Percentiles rank a stretch among this genome's conserved stretches.
Conservation (phyloP, 2,888 invertebrate genomes). For the Eucera pruinosa region DNA sequence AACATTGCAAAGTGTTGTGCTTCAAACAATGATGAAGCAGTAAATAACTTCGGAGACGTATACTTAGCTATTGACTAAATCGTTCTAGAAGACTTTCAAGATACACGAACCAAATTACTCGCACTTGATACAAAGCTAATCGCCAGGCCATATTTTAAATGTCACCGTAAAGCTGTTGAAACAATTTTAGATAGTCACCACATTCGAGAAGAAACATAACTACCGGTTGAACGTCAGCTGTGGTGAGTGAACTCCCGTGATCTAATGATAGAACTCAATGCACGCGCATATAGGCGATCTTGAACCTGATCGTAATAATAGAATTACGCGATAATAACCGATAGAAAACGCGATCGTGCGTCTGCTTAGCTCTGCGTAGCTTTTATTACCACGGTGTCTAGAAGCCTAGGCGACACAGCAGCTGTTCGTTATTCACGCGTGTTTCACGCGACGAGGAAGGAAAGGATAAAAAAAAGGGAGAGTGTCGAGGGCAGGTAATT, state of each 20-base stretch:
- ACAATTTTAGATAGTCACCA: slow-evolving; percentile 1
- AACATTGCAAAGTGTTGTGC: too few species aligned
- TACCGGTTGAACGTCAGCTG: slow-evolving; percentile 27
- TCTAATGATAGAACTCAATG: slow-evolving; percentile 69
- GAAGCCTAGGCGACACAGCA: background rate
- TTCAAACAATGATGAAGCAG: too few species aligned
- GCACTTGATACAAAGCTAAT: too few species aligned
- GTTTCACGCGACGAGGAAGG: background rate
- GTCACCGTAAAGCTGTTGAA: background rate
- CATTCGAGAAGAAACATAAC: background rate
- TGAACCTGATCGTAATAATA: slow-evolving; percentile 73
- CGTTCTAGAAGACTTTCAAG: too few species aligned
- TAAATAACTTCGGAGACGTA: too few species aligned
- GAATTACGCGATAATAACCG: slow-evolving; percentile 65
- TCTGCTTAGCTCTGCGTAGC: background rate
- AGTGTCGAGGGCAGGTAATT: slow-evolving; percentile 57
- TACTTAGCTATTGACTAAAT: too few species aligned
- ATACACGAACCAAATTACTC: too few species aligned
- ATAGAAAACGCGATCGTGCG: slow-evolving; percentile 41
- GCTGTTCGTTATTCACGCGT: slow-evolving; percentile 27
- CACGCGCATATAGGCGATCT: slow-evolving; percentile 55
- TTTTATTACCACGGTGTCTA: background rate
- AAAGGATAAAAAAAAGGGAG: slow-evolving; percentile 39
- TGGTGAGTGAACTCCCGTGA: slow-evolving; percentile 65
- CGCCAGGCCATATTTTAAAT: too few species aligned